Evolutionary conservation across 2,113 vertebrate species (phyloP).

Genomic region (Xerus inauris): DNA sequence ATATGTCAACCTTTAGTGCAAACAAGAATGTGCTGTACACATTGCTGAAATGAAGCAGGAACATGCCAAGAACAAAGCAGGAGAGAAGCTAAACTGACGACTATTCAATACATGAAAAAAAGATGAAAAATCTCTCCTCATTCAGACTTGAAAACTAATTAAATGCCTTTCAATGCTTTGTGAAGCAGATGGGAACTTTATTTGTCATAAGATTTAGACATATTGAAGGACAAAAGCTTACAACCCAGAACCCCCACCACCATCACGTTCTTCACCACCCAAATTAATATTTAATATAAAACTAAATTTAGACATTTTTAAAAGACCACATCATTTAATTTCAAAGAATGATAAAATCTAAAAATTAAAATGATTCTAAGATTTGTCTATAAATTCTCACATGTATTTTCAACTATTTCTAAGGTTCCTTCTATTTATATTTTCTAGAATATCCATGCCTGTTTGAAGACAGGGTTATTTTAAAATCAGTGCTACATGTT

Average conservation of each 20-base stretch:
- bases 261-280: background rate
- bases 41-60: conserved; percentile 57
- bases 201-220: background rate
- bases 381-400: background rate
- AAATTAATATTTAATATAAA: conserved; percentile 39
- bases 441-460: background rate
- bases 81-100: background rate
- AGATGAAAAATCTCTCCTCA: background rate
- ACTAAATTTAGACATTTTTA: conserved; percentile 34
- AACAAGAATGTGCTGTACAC: conserved; percentile 45
- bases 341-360: background rate
- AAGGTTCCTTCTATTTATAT: background rate
- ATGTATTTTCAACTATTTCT: background rate
- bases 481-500: background rate
- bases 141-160: background rate
- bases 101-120: background rate
- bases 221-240: background rate
- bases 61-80: background rate
- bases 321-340: background rate
- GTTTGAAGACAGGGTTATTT: background rate
- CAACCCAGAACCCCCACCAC: background rate
- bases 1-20: conserved; percentile 60
- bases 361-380: conserved; percentile 11
- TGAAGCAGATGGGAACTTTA: conserved; percentile 8
- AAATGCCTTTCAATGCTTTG: background rate